These are phyloP conservation scores for Chymomyza costata DNA, from an alignment of 1,140 invertebrate genomes.

Conservation along the genomic window DNA sequence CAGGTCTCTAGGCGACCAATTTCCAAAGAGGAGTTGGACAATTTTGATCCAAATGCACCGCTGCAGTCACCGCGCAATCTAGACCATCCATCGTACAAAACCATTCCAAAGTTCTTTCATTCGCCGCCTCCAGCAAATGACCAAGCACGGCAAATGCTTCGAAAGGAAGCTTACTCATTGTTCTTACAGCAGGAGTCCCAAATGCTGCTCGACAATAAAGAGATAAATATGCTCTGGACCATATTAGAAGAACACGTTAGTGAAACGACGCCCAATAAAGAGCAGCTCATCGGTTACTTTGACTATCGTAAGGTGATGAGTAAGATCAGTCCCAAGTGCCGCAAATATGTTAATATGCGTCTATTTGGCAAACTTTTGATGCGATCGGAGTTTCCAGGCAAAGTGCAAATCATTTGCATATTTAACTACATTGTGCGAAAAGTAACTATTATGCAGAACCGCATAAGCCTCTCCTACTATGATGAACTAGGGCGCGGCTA, in stretches of 20 bases:
- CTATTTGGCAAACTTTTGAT: conserved; percentile 92
- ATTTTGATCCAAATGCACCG: conserved; percentile 25
- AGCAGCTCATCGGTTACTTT: conserved; percentile 89
- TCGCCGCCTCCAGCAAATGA: conserved; percentile 85
- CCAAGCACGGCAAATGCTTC: conserved; percentile 85
- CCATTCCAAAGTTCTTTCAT: conserved; percentile 87
- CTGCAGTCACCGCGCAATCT: conserved; percentile 9
- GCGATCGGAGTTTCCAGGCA: conserved; percentile 84
- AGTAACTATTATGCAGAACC: conserved; percentile 94
- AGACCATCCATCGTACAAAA: conserved; percentile 56
- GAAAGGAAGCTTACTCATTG: conserved; percentile 89
- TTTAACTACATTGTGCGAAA: conserved; percentile 98
- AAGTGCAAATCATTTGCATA: conserved; percentile 86
- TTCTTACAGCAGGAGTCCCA: conserved; percentile 90
- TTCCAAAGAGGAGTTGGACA: conserved; percentile 19
- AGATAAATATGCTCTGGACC: conserved; percentile 90
- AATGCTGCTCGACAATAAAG: conserved; percentile 89
- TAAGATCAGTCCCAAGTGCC: conserved; percentile 82
- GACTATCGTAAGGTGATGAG: conserved; percentile 87
- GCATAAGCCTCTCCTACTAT: conserved; percentile 94
- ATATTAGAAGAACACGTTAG: conserved; percentile 88
- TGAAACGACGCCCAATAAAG: conserved; percentile 81
- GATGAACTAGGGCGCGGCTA: conserved; percentile 95
- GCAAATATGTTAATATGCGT: conserved; percentile 87
- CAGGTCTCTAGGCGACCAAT: conserved; percentile 21